Evolutionary conservation across 2,888 invertebrate species (phyloP).

Genomic region (Cephus pygmeus): DNA sequence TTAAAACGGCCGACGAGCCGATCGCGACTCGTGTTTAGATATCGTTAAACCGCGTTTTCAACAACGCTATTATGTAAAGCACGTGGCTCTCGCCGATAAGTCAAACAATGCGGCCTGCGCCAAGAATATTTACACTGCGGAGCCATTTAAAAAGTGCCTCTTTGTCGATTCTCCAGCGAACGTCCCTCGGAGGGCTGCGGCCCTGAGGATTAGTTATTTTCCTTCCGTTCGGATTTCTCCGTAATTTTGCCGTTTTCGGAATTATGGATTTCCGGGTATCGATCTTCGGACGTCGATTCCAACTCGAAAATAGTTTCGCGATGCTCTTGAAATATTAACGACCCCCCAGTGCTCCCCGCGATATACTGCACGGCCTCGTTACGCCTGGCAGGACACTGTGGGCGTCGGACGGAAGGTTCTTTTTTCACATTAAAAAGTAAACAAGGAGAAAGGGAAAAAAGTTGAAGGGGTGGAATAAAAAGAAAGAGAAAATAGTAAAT

Average conservation of each 20-base stretch:
- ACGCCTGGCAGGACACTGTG: too few relatives aligned
- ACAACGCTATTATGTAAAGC: slow-evolving; percentile 61
- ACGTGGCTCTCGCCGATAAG: slow-evolving; percentile 62
- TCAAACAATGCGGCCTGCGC: slow-evolving; percentile 50
- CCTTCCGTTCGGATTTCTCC: not conserved
- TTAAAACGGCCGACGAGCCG: slow-evolving; percentile 36
- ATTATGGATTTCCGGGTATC: not conserved
- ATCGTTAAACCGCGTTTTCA: slow-evolving; percentile 63
- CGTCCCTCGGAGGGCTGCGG: not conserved
- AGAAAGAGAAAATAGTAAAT: too few relatives aligned
- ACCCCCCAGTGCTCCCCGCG: too few relatives aligned
- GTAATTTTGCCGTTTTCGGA: not conserved
- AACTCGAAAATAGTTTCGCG: too few relatives aligned
- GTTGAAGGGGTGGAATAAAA: not conserved
- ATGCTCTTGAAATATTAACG: too few relatives aligned
- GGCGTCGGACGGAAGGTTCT: too few relatives aligned
- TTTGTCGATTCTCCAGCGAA: too few relatives aligned
- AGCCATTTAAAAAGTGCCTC: not conserved
- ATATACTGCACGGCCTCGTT: too few relatives aligned
- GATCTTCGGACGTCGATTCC: not conserved
- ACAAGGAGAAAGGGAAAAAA: not conserved
- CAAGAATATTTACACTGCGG: not conserved
- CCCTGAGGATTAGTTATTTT: not conserved
- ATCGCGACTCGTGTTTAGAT: slow-evolving; percentile 59
- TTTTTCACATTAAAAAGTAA: too few relatives aligned